Conservation (phyloP, 2,797 vertebrate species). For the Ctenopoma kingsleyae region DNA sequence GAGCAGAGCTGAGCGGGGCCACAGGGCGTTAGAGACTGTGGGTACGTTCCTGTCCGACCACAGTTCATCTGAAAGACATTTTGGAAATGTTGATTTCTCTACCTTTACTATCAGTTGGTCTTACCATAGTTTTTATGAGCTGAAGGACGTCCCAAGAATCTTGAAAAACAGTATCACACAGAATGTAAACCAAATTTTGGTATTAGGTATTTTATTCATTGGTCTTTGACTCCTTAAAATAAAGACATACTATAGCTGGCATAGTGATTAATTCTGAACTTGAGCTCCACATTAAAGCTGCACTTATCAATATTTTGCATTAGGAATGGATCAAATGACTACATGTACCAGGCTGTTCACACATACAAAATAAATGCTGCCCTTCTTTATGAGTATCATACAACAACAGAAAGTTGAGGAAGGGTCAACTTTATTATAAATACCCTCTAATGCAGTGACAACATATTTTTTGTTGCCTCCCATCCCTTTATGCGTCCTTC, state of each 20-base stretch:
- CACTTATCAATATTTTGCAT: conserved; percentile 19
- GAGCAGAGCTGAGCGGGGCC: conserved; percentile 66
- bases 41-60: conserved; percentile 36
- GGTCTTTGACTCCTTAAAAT: background rate
- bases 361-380: too few species aligned
- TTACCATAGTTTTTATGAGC: background rate
- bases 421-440: too few species aligned
- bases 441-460: too few species aligned
- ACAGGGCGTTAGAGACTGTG: conserved; percentile 15
- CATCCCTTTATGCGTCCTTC: background rate
- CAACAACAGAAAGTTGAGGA: too few species aligned
- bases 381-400: too few species aligned
- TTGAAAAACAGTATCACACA: too few species aligned
- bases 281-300: conserved; percentile 1
- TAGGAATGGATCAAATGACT: background rate
- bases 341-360: background rate
- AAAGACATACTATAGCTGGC: background rate
- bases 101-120: conserved; percentile 48
- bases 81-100: conserved; percentile 58
- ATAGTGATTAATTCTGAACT: background rate
- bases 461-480: background rate
- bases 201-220: background rate
- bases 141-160: background rate
- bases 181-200: background rate
- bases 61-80: conserved; percentile 65